Percentiles rank a stretch among this genome's conserved stretches.
These are phyloP conservation scores for Podarcis muralis DNA, from an alignment of 2,113 vertebrate genomes.

Conservation along the genomic window DNA sequence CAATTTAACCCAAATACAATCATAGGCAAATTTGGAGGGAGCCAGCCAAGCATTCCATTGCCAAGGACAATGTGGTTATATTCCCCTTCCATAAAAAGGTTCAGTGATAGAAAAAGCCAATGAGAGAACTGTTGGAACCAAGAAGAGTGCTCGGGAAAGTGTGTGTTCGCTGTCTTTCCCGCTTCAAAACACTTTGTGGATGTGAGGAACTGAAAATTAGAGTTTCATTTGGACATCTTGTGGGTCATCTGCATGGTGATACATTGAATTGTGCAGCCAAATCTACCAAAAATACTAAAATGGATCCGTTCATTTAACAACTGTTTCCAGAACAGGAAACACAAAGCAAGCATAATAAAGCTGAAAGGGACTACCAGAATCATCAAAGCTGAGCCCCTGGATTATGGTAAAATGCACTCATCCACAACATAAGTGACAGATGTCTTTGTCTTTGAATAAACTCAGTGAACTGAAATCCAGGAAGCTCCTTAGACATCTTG, in stretches of 20 bases:
- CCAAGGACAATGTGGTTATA: background rate
- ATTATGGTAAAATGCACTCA: background rate
- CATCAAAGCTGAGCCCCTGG: background rate
- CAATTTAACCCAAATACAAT: background rate
- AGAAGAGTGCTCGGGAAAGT: background rate
- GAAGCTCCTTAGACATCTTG: background rate
- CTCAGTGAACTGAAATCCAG: background rate
- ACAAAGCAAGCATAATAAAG: background rate
- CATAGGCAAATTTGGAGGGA: background rate
- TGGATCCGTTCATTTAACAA: too few species aligned
- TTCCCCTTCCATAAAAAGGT: background rate
- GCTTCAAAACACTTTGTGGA: background rate
- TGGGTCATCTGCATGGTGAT: background rate
- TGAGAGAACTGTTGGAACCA: background rate
- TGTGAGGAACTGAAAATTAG: background rate
- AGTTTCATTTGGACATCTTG: background rate
- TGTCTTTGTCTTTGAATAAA: background rate
- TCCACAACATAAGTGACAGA: background rate
- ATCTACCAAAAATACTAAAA: background rate
- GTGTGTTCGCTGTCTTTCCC: background rate
- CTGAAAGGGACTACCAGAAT: background rate
- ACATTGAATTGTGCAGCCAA: background rate
- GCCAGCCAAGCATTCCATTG: background rate
- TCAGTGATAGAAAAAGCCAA: background rate
- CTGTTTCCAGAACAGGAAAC: background rate